Conservation (phyloP, 1,140 invertebrate genomes). For the Pararge aegeria region DNA sequence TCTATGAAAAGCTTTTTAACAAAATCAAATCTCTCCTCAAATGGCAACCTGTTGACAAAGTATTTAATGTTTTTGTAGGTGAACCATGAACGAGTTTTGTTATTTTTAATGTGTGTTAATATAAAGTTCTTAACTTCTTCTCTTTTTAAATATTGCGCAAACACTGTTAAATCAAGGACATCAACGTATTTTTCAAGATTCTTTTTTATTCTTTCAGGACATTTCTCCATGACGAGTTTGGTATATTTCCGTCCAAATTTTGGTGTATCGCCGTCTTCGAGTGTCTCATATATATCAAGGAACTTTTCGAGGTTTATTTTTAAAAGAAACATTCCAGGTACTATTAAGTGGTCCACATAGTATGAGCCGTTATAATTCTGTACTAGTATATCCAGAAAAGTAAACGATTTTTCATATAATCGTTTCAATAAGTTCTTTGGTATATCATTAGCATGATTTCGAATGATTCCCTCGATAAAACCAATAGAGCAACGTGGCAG, state of each 20-base stretch:
- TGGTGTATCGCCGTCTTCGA: slow-evolving; percentile 22
- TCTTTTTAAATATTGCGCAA: slow-evolving; percentile 41
- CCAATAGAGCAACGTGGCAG: slow-evolving; percentile 44
- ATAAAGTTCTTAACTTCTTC: slow-evolving; percentile 45
- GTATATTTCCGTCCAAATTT: slow-evolving; percentile 39
- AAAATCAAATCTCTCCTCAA: slow-evolving; percentile 42
- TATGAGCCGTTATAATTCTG: not conserved
- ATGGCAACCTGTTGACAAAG: slow-evolving; percentile 46
- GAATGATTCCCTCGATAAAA: slow-evolving; percentile 41
- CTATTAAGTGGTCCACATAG: slow-evolving; percentile 2
- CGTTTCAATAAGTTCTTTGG: slow-evolving; percentile 34
- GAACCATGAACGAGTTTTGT: slow-evolving; percentile 31
- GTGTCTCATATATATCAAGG: slow-evolving; percentile 31
- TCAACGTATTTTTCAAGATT: slow-evolving; percentile 43
- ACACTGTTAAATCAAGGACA: slow-evolving; percentile 33
- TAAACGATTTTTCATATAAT: slow-evolving; percentile 46
- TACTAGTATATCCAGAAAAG: slow-evolving; percentile 34
- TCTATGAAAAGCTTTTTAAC: slow-evolving; percentile 46
- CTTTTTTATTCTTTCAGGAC: slow-evolving; percentile 36
- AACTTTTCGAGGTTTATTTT: slow-evolving; percentile 37
- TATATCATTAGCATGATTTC: slow-evolving; percentile 34
- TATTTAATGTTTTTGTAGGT: slow-evolving; percentile 35
- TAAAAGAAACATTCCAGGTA: slow-evolving; percentile 34
- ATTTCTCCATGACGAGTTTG: slow-evolving; percentile 41
- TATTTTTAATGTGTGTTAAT: slow-evolving; percentile 31